Base-by-base conservation (phyloP, 1,140 invertebrate species). In the Temnothorax longispinosus region DNA sequence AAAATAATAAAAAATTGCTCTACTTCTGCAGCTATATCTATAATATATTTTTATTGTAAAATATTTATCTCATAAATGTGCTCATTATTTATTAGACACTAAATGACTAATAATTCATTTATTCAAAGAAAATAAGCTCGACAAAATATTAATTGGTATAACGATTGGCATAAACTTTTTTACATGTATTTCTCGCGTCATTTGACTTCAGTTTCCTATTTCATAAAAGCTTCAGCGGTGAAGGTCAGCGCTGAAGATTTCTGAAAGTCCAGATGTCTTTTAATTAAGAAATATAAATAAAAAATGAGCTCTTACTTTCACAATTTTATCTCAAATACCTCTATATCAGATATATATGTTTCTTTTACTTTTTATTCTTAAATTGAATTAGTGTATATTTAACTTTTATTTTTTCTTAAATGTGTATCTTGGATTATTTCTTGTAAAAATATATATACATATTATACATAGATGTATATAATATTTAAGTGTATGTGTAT, bases 1-100 rank as follows among this genome's bases (percentile, higher is more conserved):
- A 74, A 10, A 62, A 77, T 62, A 47, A 76, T 44, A 60, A 77
- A 60, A 77, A 27, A 2, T 8, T 62, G 13, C n/a, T 44, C 5
- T 5, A 32, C 32, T 62, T 76, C 11, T 62, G 21, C 13, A 38
- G 1, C 2, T 38, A 78, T 21, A 27, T 44, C 0, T 18, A 41
- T 60, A 27, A 21, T 10, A 32, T 18, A 38, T 47, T 47, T 77
- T 64, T 27, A 13, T 50, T 69, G 0, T 52, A 74, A 52, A 50
- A 44, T 52, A 18, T 52, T 1, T 27, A 27, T 27, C 27, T 27
- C 27, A 27, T 27, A 35, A 21, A 27, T 13, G 13, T 21, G 5
- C 0, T 13, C 10, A 87, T 0, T n/a, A 74, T 35, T 44, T 54
- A 52, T 11, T 72, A 47, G 54, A 5, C 5, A 64, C 27, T 41